These are phyloP conservation scores for Scolopax bukidnonensis DNA, from an alignment of 2,797 vertebrate genomes.

Conservation along the genomic window DNA sequence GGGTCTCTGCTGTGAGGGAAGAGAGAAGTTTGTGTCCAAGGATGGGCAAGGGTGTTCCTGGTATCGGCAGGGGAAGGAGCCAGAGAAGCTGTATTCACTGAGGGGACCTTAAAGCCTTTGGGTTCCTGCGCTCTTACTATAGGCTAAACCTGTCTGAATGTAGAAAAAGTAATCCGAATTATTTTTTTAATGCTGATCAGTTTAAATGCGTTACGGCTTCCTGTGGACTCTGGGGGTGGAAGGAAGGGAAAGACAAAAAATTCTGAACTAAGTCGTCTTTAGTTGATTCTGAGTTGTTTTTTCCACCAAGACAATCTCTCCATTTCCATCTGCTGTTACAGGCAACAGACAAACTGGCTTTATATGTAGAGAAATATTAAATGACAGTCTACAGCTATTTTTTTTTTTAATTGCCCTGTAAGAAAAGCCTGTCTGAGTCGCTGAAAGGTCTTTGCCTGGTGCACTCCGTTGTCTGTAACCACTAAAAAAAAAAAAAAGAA, in stretches of 20 bases:
- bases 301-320: neutral
- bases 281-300: neutral
- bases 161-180: neutral
- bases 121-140: neutral
- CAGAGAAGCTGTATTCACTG: neutral
- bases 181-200: neutral
- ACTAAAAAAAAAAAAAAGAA: neutral
- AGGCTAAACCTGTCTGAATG: neutral
- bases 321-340: neutral
- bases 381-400: neutral
- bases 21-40: neutral
- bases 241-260: neutral
- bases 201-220: neutral
- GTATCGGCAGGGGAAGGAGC: neutral
- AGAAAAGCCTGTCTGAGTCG: neutral
- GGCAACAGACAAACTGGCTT: neutral
- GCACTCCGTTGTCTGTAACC: fast-evolving
- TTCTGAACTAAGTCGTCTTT: neutral
- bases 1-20: neutral
- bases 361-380: fast-evolving
- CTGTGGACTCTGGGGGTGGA: fast-evolving
- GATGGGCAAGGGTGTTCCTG: neutral
- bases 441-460: neutral
- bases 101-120: neutral
- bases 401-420: neutral